These are phyloP conservation scores for Candidula unifasciata DNA, from an alignment of 2,888 invertebrate genomes.

Conservation along the genomic window DNA sequence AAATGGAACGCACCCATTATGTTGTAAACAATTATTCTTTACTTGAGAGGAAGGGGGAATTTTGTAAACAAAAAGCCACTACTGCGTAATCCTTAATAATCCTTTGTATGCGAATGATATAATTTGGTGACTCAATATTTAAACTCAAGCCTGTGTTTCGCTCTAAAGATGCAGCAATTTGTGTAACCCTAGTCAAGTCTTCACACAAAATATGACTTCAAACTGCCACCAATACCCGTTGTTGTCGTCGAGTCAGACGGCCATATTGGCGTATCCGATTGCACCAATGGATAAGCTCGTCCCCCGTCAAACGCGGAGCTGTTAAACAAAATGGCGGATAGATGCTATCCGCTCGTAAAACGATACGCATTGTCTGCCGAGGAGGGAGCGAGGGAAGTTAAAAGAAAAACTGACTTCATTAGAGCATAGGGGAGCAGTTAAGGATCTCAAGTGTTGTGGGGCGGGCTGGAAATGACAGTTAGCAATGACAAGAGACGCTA, in stretches of 20 bases:
- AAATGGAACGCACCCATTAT: too few species aligned
- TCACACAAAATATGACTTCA: background rate
- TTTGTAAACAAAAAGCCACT: too few species aligned
- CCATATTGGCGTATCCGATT: conserved; percentile 46
- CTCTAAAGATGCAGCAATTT: background rate
- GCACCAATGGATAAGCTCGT: conserved; percentile 21
- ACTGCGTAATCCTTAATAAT: too few species aligned
- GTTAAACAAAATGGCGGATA: conserved; percentile 40
- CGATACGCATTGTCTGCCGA: conserved; percentile 26
- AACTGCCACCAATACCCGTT: background rate
- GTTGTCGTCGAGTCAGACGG: background rate
- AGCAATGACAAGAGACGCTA: background rate
- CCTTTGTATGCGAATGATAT: background rate
- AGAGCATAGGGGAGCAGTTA: conserved; percentile 6
- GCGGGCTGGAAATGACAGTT: background rate
- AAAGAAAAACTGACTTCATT: conserved; percentile 36
- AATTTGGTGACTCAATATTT: conserved; percentile 1
- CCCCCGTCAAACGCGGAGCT: background rate
- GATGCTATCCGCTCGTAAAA: conserved; percentile 22
- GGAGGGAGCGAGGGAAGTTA: too few species aligned
- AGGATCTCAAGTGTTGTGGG: conserved; percentile 7
- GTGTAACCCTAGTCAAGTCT: background rate
- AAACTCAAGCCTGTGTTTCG: background rate
- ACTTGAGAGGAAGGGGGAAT: too few species aligned
- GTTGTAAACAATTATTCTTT: too few species aligned